phyloP scores from a whole-genome alignment of 1,140 invertebrate genomes.

The Plectrocnemia conspersa region DNA sequence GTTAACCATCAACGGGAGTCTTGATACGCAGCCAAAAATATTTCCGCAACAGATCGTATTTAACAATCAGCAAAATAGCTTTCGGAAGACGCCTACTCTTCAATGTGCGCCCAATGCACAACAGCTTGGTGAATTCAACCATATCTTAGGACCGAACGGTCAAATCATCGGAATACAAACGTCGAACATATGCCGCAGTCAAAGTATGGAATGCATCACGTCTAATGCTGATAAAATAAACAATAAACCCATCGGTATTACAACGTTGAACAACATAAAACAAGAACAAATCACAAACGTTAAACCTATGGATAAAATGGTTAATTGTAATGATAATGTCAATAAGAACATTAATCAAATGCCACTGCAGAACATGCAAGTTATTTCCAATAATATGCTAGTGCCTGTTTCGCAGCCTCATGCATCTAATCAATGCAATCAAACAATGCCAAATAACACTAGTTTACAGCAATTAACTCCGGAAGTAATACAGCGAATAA shows the following conservation, averaged over 20 bases:
- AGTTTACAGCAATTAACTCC: conserved; percentile 46
- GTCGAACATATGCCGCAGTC: conserved; percentile 39
- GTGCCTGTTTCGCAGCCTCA: conserved; percentile 33
- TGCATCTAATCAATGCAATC: conserved; percentile 42
- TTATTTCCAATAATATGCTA: conserved; percentile 21
- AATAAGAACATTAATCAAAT: conserved; percentile 20
- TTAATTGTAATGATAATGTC: conserved; percentile 10
- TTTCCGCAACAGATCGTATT: conserved; percentile 27
- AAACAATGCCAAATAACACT: conserved; percentile 38
- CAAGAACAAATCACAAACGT: conserved; percentile 5
- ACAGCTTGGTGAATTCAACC: conserved; percentile 36
- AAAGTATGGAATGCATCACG: conserved; percentile 28
- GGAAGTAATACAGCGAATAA: conserved; percentile 55
- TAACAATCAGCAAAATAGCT: conserved; percentile 20
- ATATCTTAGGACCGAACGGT: conserved; percentile 53
- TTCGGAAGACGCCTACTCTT: not conserved
- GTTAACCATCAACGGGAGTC: conserved; percentile 27
- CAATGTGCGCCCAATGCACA: conserved; percentile 2
- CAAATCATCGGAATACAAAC: conserved; percentile 55
- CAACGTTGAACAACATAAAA: conserved; percentile 6
- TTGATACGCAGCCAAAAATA: conserved; percentile 24
- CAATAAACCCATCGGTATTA: conserved; percentile 3
- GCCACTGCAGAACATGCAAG: conserved; percentile 17
- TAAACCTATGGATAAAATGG: conserved; percentile 10
- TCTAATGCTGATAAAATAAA: conserved; percentile 9